Percentiles rank a stretch among this genome's conserved stretches.
Conservation (phyloP, 2,888 invertebrate genomes). For the Formica aserva region DNA sequence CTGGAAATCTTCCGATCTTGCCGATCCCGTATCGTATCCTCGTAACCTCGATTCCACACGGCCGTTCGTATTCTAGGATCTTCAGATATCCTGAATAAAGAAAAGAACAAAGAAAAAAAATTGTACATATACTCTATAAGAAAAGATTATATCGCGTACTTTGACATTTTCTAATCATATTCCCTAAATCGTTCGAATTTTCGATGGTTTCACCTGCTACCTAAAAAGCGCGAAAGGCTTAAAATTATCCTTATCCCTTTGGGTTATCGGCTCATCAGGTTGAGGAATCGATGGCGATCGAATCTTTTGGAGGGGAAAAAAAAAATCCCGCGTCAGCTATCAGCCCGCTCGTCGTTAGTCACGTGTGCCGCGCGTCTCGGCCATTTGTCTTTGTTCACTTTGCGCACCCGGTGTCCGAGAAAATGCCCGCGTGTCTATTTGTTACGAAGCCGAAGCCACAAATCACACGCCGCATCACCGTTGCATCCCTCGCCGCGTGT, state of each 20-base stretch:
- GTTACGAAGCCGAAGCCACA: conserved; percentile 70
- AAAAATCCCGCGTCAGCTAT: conserved; percentile 47
- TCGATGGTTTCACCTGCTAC: not conserved
- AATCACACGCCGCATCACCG: conserved; percentile 62
- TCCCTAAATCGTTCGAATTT: not conserved
- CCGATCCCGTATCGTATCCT: conserved; percentile 36
- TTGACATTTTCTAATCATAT: not conserved
- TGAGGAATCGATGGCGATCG: conserved; percentile 34
- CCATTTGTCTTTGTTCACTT: conserved; percentile 56
- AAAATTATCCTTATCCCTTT: not conserved
- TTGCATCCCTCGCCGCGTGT: conserved; percentile 61
- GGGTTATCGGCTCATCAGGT: conserved; percentile 5
- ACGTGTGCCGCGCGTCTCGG: conserved; percentile 39
- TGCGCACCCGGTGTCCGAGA: conserved; percentile 67
- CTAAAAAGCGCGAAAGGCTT: not conserved
- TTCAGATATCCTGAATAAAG: not conserved
- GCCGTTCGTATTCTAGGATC: conserved; percentile 36
- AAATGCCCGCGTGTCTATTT: conserved; percentile 66
- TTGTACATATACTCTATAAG: not conserved
- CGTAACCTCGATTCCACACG: conserved; percentile 44
- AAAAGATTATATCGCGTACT: not conserved
- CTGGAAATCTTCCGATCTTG: conserved; percentile 74
- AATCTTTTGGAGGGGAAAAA: conserved; percentile 23
- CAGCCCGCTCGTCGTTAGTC: conserved; percentile 51
- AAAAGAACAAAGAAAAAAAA: not conserved